Evolutionary conservation across 2,113 vertebrate species (phyloP).

Genomic region (Montifringilla adamsi): DNA sequence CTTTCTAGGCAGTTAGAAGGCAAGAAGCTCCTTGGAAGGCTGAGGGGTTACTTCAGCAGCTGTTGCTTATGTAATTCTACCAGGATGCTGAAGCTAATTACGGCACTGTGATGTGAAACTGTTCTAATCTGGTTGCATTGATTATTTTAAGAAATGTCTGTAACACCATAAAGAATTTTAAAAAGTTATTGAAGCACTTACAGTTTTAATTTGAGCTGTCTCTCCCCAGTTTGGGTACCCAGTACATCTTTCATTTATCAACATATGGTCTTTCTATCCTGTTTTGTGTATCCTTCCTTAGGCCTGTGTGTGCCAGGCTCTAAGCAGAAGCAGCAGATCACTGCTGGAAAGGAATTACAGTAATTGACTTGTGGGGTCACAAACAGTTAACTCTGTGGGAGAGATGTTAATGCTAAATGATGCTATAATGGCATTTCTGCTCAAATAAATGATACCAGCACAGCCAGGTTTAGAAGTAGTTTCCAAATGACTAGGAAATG

Average conservation of each 20-base stretch:
- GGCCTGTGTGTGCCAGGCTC: neutral
- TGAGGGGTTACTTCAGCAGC: neutral
- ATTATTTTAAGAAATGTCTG: slow-evolving; percentile 5
- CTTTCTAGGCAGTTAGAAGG: neutral
- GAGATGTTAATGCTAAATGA: slow-evolving; percentile 12
- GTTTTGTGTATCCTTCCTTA: neutral
- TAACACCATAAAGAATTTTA: neutral
- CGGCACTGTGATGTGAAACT: neutral
- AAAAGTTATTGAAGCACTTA: neutral
- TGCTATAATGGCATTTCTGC: neutral
- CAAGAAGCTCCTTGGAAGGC: neutral
- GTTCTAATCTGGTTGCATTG: neutral
- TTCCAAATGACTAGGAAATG: neutral
- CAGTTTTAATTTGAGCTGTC: neutral
- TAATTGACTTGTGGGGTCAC: neutral
- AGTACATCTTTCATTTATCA: neutral
- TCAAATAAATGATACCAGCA: neutral
- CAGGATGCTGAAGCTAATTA: neutral
- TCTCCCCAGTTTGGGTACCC: neutral
- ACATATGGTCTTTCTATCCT: neutral
- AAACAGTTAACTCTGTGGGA: slow-evolving; percentile 37
- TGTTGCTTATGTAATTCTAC: neutral
- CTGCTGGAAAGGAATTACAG: slow-evolving; percentile 4
- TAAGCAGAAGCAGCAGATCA: neutral
- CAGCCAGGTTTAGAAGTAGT: neutral